A percentile compares a stretch with the other conserved stretches of the same genome.
phyloP scores from a whole-genome alignment of 2,113 vertebrate species.

The Hoplias malabaricus region DNA sequence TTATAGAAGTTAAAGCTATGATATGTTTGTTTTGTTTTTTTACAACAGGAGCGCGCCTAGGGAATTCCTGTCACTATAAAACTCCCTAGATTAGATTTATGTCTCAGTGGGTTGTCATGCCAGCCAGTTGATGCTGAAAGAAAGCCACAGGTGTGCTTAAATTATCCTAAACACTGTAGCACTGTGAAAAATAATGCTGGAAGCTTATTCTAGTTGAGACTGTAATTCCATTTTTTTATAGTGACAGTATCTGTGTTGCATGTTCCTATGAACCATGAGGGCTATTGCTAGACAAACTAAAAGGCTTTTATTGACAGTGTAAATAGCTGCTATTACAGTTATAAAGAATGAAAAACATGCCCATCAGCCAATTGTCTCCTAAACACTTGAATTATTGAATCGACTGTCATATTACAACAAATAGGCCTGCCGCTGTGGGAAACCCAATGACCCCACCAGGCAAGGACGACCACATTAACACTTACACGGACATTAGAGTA shows the following conservation, averaged over 20 bases:
- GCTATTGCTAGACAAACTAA: neutral
- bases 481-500: neutral
- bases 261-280: neutral
- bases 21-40: too few relatives aligned
- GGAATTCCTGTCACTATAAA: neutral
- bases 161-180: neutral
- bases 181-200: neutral
- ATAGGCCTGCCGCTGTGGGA: neutral
- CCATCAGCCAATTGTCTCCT: neutral
- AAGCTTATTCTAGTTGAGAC: neutral
- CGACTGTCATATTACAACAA: neutral
- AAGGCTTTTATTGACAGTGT: neutral
- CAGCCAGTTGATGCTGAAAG: neutral
- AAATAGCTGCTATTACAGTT: neutral
- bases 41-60: neutral
- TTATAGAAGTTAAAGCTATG: neutral
- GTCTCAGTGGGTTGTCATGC: neutral
- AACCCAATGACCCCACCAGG: neutral
- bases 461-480: neutral
- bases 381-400: neutral
- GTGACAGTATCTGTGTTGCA: neutral
- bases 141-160: neutral
- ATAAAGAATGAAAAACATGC: neutral
- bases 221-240: neutral
- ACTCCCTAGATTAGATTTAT: neutral